Conservation (phyloP, 2,888 invertebrate species). For the Bugula neritina region DNA sequence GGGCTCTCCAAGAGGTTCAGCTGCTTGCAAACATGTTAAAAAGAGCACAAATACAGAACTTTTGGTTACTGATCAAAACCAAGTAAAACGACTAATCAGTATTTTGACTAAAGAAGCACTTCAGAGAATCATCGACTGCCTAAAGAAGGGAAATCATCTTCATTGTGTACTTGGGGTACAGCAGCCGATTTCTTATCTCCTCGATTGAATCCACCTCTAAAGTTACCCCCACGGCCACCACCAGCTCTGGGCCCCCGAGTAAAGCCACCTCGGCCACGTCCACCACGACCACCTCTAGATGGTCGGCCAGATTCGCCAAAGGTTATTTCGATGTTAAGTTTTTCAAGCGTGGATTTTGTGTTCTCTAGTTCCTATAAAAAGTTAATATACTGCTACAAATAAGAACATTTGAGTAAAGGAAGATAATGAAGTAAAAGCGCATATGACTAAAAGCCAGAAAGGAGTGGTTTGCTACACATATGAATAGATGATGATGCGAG, state of each 20-base stretch:
- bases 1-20: no score
- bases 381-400: no score
- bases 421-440: no score
- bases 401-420: no score
- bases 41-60: no score
- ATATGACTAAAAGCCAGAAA: no score
- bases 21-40: no score
- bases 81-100: not conserved
- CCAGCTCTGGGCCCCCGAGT: not conserved
- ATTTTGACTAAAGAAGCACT: not conserved
- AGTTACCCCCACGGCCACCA: constrained; percentile 3
- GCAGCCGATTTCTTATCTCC: constrained; percentile 32
- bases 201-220: constrained; percentile 30
- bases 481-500: no score
- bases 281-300: constrained; percentile 37
- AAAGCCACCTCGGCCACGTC: constrained; percentile 35
- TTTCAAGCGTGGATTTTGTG: constrained; percentile 38
- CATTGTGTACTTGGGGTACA: constrained; percentile 83
- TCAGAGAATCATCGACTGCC: constrained; percentile 55
- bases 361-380: constrained; percentile 36
- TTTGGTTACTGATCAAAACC: no score
- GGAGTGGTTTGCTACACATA: no score
- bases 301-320: constrained; percentile 43
- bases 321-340: constrained; percentile 49
- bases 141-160: constrained; percentile 88